These are phyloP conservation scores for Eudyptes chrysolophus DNA, from an alignment of 2,113 vertebrate species.

Conservation along the genomic window DNA sequence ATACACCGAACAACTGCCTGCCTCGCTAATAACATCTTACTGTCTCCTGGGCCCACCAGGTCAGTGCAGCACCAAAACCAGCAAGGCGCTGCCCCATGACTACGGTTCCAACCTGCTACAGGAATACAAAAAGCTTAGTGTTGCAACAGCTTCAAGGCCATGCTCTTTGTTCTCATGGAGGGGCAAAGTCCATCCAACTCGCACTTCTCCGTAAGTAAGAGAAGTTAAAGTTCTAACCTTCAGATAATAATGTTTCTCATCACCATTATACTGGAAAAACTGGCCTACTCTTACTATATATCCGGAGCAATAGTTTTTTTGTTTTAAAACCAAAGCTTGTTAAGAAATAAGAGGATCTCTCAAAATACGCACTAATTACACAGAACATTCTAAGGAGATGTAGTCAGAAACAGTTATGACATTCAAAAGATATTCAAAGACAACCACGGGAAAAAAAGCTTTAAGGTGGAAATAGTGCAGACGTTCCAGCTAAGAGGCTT, in stretches of 20 bases:
- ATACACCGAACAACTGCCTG: background rate
- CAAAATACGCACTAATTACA: background rate
- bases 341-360: background rate
- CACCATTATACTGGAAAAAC: background rate
- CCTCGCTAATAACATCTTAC: background rate
- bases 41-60: too few relatives aligned
- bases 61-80: background rate
- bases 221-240: conserved; percentile 16
- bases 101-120: background rate
- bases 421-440: background rate
- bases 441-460: background rate
- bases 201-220: background rate
- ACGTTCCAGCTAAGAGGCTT: background rate
- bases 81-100: background rate
- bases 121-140: background rate
- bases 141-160: background rate
- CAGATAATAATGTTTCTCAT: background rate
- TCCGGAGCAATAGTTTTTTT: background rate
- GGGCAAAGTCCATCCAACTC: conserved; percentile 20
- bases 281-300: too few relatives aligned
- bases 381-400: background rate
- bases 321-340: background rate
- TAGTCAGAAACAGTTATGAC: background rate
- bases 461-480: background rate
- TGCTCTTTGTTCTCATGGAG: background rate